Base-by-base conservation (phyloP, 2,888 invertebrate genomes). In the Poecilobothrus nobilitatus region DNA sequence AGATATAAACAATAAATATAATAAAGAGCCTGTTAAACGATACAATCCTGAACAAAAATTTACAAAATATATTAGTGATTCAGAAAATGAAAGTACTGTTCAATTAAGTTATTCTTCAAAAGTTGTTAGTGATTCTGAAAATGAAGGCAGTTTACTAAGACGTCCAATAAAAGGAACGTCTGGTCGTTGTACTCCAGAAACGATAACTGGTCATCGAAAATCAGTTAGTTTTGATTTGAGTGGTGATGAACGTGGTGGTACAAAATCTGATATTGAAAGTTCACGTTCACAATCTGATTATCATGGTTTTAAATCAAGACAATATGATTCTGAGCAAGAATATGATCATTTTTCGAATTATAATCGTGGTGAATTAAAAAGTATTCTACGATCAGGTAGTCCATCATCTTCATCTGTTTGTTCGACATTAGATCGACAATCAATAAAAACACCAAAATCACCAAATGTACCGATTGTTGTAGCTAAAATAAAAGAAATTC, bases 191-290 rank as follows among this genome's bases (percentile, higher is more conserved):
- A 71, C 73, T 12, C 70, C 71, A 12, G 69, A 71, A 67, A 69
- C 71, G 22, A 68, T 67, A 10, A 75, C 77, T 4, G 74, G 74
- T 5, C 80, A 81, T 71, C 77, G 82, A 1, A 82, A 82, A 71
- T 81, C 82, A 0, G 82, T 82, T 0, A 82, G 82, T 68, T 82
- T 82, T 63, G 82, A 82, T 71, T 74, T 82, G 8, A 80, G 81
- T 37, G 81, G 80, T 0, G 81, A 81, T 70, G 82, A 82, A 70
- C 77, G 76, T 15, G 53, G 53, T 18, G 53, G 53, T 12, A 78
- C 80, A 15, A 78, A 77, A 68, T 80, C 81, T 1, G 80, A 81
- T 69, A 76, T 76, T 65, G 81, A 81, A 68, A 37, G 15, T 12
- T 12, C 18, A 12, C 74, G 79, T 34, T 78, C 79, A 0, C 72